Conservation (phyloP, 2,113 vertebrate species). For the Heteronetta atricapilla region DNA sequence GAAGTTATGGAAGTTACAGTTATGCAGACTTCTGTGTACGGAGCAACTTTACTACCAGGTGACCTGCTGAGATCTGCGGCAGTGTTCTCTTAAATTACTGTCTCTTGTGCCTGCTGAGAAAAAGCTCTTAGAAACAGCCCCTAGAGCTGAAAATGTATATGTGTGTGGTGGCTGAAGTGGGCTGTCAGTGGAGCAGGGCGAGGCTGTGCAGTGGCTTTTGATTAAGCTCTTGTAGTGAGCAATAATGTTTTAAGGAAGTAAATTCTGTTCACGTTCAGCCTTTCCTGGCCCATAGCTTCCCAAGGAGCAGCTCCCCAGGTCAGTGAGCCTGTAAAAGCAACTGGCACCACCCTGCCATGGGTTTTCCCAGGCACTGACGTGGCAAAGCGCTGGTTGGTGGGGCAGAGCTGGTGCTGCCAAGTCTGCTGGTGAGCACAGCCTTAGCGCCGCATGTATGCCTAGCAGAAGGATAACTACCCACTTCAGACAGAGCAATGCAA, state of each 20-base stretch:
- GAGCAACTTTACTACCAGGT: accelerated
- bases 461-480: not conserved
- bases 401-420: not conserved
- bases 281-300: not conserved
- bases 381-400: not conserved
- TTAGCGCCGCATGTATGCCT: not conserved
- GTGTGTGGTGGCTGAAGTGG: not conserved
- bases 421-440: not conserved
- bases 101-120: not conserved
- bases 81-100: not conserved
- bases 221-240: not conserved
- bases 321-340: not conserved
- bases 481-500: not conserved
- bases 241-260: not conserved
- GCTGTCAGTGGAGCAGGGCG: not conserved
- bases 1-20: not conserved
- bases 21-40: not conserved
- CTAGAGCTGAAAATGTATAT: accelerated
- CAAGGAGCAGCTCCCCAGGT: not conserved
- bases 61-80: not conserved
- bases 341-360: not conserved
- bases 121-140: accelerated
- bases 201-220: not conserved
- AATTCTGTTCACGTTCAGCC: not conserved
- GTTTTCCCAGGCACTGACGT: not conserved